phyloP scores from a whole-genome alignment of 2,888 invertebrate genomes.

The Galeruca laticollis region DNA sequence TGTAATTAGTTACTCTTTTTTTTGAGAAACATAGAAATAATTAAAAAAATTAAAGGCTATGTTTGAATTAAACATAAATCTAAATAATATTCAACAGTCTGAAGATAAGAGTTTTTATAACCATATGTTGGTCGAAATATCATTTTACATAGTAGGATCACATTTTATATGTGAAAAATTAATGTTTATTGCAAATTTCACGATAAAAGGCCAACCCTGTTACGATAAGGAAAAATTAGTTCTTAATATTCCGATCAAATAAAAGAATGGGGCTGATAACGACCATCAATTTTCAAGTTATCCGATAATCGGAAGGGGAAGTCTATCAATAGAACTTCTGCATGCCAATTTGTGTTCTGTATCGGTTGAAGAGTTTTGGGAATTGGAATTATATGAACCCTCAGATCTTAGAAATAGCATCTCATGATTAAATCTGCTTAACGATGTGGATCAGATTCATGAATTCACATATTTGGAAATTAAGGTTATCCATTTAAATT shows the following conservation, averaged over 20 bases:
- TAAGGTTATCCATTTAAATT: not conserved
- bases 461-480: not conserved
- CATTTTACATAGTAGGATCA: no score
- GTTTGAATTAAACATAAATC: no score
- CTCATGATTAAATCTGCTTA: not conserved
- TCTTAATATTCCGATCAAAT: not conserved
- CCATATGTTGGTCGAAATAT: no score
- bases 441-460: not conserved
- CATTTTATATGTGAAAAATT: no score
- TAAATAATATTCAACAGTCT: no score
- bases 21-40: no score
- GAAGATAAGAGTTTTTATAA: no score
- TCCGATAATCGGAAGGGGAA: not conserved
- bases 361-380: not conserved
- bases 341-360: not conserved
- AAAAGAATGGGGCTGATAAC: not conserved
- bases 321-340: not conserved
- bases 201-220: not conserved
- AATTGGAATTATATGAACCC: not conserved
- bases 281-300: constrained; percentile 1
- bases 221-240: not conserved
- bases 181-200: no score
- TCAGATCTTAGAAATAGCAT: not conserved
- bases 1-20: no score
- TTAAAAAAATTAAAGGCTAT: no score